phyloP scores from a whole-genome alignment of 1,140 invertebrate genomes.

The Papilio polyxenes region DNA sequence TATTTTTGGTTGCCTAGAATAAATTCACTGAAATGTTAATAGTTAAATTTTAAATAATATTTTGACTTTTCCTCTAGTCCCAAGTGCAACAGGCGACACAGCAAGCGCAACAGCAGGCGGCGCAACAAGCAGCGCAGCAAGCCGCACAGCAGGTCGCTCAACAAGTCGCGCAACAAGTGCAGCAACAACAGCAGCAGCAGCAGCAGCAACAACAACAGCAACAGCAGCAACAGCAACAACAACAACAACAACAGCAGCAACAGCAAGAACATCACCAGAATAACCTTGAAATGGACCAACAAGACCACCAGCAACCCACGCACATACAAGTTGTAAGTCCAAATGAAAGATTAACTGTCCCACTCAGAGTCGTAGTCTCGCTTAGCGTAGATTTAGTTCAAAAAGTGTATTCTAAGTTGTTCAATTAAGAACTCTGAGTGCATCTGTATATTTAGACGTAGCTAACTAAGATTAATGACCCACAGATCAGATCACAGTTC shows the following conservation, averaged over 20 bases:
- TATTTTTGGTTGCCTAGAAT: too few species aligned
- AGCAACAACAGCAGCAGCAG: conserved; percentile 64
- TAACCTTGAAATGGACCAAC: conserved; percentile 60
- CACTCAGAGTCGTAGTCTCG: too few species aligned
- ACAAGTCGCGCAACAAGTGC: conserved; percentile 62
- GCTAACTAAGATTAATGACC: too few species aligned
- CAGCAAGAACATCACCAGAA: conserved; percentile 67
- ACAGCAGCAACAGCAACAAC: conserved; percentile 44
- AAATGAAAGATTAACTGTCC: background rate
- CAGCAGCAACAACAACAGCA: conserved; percentile 56
- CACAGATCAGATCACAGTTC: too few species aligned
- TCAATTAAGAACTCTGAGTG: too few species aligned
- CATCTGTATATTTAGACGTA: too few species aligned
- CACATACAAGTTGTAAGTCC: conserved; percentile 67
- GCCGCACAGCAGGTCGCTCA: conserved; percentile 60
- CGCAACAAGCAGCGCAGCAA: conserved; percentile 58
- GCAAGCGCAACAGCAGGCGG: conserved; percentile 54
- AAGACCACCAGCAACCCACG: conserved; percentile 64
- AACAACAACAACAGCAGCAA: conserved; percentile 50
- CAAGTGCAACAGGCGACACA: conserved; percentile 50
- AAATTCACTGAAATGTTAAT: too few species aligned
- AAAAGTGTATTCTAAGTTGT: background rate
- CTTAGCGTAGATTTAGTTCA: too few species aligned
- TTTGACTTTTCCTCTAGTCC: conserved; percentile 42
- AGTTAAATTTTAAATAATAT: background rate